Evolutionary conservation across 2,797 vertebrate species (phyloP).

Genomic region (Aphelocoma californica): DNA sequence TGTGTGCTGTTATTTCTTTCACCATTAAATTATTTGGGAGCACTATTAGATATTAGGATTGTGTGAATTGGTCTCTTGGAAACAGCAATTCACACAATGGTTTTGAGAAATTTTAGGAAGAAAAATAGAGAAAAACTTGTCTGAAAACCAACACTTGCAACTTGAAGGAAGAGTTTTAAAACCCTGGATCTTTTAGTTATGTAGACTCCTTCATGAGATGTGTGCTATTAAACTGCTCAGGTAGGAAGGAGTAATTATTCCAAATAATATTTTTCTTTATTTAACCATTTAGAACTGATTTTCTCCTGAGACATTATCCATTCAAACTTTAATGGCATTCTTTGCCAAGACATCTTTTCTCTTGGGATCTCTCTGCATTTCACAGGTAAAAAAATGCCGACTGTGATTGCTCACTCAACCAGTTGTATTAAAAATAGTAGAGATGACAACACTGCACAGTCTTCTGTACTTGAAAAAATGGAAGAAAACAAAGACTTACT

Average conservation of each 20-base stretch:
- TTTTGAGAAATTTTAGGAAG: not conserved
- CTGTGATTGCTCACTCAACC: not conserved
- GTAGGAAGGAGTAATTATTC: slow-evolving; percentile 20
- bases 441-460: not conserved
- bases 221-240: not conserved
- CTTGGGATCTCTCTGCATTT: not conserved
- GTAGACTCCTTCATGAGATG: not conserved
- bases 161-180: not conserved
- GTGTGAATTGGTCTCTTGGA: not conserved
- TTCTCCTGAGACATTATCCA: not conserved
- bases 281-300: not conserved
- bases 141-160: slow-evolving; percentile 15
- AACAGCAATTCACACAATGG: not conserved
- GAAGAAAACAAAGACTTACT: slow-evolving; percentile 20
- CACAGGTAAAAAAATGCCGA: slow-evolving; percentile 1
- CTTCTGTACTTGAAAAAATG: not conserved
- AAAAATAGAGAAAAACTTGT: slow-evolving; percentile 28
- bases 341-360: not conserved
- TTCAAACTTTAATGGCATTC: not conserved
- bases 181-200: not conserved
- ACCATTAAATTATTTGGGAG: not conserved
- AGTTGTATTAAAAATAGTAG: not conserved
- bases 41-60: not conserved
- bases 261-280: not conserved
- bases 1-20: not conserved